phyloP scores from a whole-genome alignment of 2,888 invertebrate species.

The Coremacera marginata region DNA sequence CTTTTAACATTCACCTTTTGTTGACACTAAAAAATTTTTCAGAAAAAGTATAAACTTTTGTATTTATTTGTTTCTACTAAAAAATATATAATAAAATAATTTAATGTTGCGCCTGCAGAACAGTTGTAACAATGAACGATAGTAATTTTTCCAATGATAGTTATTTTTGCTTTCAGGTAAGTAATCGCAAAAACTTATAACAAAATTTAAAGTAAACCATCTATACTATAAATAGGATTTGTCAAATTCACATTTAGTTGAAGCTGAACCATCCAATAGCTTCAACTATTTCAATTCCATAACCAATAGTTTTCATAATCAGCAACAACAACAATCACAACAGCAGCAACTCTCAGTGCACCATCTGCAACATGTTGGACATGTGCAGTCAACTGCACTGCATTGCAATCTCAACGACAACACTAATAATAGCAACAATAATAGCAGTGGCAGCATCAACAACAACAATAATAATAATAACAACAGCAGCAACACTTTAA shows the following conservation, averaged over 20 bases:
- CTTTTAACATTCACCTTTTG: conserved; percentile 23
- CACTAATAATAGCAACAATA: conserved; percentile 7
- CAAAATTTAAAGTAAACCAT: background rate
- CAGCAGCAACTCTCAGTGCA: conserved; percentile 31
- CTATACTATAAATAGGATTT: conserved; percentile 24
- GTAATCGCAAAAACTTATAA: conserved; percentile 34
- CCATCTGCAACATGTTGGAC: conserved; percentile 28
- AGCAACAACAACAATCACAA: conserved; percentile 38
- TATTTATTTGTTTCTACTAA: background rate
- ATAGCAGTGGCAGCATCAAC: conserved; percentile 1
- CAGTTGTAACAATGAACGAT: conserved; percentile 60
- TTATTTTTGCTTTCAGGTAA: conserved; percentile 61
- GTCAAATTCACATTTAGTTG: conserved; percentile 9
- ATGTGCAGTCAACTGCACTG: background rate
- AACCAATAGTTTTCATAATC: conserved; percentile 42
- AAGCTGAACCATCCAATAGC: conserved; percentile 14
- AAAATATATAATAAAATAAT: background rate
- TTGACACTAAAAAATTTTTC: conserved; percentile 32
- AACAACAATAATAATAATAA: conserved; percentile 16
- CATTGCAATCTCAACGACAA: background rate
- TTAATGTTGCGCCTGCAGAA: background rate
- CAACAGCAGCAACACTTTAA: conserved; percentile 2
- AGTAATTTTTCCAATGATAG: conserved; percentile 56
- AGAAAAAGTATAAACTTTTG: background rate
- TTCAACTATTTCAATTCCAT: conserved; percentile 46